These are phyloP conservation scores for Pseudochirops cupreus DNA, from an alignment of 2,797 vertebrate genomes.

Conservation along the genomic window DNA sequence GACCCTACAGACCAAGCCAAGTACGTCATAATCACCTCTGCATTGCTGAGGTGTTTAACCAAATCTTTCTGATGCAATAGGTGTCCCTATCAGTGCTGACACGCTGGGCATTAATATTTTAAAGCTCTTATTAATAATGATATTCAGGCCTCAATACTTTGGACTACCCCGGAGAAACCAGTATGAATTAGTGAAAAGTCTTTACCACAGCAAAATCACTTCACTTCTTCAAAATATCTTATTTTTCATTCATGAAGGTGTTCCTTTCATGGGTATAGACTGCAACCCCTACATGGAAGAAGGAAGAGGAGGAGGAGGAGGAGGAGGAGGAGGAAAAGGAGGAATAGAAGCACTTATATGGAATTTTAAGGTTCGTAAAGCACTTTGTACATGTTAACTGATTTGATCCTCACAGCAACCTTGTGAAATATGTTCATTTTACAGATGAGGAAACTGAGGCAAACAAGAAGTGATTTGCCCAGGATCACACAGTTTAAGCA, in stretches of 20 bases:
- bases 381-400: background rate
- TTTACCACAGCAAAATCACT: background rate
- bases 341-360: background rate
- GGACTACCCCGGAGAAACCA: background rate
- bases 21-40: background rate
- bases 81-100: background rate
- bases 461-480: background rate
- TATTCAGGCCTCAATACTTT: background rate
- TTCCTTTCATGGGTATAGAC: background rate
- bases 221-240: background rate
- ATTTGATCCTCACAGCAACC: background rate
- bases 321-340: background rate
- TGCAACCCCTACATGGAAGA: background rate
- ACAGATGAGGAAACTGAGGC: background rate
- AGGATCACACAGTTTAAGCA: background rate
- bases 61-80: background rate
- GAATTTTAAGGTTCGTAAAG: background rate
- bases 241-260: background rate
- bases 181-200: background rate
- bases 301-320: background rate
- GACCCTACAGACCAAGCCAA: background rate
- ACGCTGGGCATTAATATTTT: background rate
- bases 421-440: background rate
- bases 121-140: background rate
- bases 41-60: background rate